phyloP scores from a whole-genome alignment of 2,113 vertebrate genomes.

The Sylvilagus bachmani region DNA sequence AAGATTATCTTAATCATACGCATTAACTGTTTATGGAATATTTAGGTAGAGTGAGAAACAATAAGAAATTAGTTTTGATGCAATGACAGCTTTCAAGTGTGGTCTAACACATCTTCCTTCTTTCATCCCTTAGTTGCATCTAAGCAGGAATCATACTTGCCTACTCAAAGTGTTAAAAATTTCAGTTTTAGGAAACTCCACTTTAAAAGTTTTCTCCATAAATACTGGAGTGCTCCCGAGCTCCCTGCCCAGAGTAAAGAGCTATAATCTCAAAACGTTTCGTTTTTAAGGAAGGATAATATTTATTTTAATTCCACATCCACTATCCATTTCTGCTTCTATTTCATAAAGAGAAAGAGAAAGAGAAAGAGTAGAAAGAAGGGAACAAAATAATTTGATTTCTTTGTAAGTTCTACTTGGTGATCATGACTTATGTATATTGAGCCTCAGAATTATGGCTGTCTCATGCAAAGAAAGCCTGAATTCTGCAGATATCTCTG shows the following conservation, averaged over 20 bases:
- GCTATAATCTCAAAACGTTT: background rate
- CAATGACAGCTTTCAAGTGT: background rate
- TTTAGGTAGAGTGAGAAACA: background rate
- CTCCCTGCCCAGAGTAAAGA: background rate
- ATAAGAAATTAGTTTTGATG: background rate
- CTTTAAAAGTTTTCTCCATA: background rate
- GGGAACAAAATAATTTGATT: background rate
- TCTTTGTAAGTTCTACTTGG: background rate
- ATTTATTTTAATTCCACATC: background rate
- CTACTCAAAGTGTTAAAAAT: background rate
- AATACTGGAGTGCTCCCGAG: background rate
- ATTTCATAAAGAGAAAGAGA: background rate
- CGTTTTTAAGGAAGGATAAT: background rate
- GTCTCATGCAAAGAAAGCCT: accelerated
- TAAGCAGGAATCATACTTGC: background rate
- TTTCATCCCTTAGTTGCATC: background rate
- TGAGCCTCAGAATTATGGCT: background rate
- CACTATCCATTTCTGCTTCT: background rate
- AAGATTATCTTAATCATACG: background rate
- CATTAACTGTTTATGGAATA: background rate
- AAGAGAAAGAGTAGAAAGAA: background rate
- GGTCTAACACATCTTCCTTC: background rate
- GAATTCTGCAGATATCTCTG: no score
- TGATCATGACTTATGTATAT: background rate
- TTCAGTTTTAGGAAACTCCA: background rate